These are phyloP conservation scores for Leucozona laternaria DNA, from an alignment of 2,888 invertebrate genomes.

Conservation along the genomic window DNA sequence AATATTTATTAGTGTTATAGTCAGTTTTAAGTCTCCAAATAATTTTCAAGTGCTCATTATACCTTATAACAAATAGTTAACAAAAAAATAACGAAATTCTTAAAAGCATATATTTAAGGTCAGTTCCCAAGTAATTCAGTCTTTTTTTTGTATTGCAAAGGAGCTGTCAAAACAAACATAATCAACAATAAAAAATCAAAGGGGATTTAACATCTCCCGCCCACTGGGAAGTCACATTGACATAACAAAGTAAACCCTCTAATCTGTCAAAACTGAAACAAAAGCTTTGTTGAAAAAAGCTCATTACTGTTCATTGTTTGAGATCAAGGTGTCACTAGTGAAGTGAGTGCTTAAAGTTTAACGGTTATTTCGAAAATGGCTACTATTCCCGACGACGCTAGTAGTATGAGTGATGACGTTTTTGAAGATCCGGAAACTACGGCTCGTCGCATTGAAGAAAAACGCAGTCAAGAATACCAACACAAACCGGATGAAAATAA, in stretches of 20 bases:
- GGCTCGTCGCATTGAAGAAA: slow-evolving; percentile 80
- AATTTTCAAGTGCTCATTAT: slow-evolving; percentile 10
- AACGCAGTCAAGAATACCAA: slow-evolving; percentile 78
- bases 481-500: slow-evolving; percentile 59
- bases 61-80: slow-evolving; percentile 29
- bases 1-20: background rate
- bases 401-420: slow-evolving; percentile 91
- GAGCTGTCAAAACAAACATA: slow-evolving; percentile 65
- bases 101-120: slow-evolving; percentile 47
- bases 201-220: slow-evolving; percentile 7
- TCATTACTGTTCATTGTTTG: background rate
- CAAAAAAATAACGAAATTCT: slow-evolving; percentile 31
- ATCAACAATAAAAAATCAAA: slow-evolving; percentile 11
- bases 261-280: slow-evolving; percentile 43
- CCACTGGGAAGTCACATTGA: slow-evolving; percentile 59
- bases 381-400: slow-evolving; percentile 87
- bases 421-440: slow-evolving; percentile 88
- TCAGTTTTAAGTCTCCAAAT: slow-evolving; percentile 9
- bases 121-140: slow-evolving; percentile 11
- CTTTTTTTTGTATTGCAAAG: background rate
- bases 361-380: slow-evolving; percentile 81
- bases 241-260: slow-evolving; percentile 24
- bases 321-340: slow-evolving; percentile 42
- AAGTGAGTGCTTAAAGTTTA: background rate
- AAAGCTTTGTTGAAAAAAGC: slow-evolving; percentile 33